Evolutionary conservation across 2,888 invertebrate genomes (phyloP).

Genomic region (Bimastos eiseni): DNA sequence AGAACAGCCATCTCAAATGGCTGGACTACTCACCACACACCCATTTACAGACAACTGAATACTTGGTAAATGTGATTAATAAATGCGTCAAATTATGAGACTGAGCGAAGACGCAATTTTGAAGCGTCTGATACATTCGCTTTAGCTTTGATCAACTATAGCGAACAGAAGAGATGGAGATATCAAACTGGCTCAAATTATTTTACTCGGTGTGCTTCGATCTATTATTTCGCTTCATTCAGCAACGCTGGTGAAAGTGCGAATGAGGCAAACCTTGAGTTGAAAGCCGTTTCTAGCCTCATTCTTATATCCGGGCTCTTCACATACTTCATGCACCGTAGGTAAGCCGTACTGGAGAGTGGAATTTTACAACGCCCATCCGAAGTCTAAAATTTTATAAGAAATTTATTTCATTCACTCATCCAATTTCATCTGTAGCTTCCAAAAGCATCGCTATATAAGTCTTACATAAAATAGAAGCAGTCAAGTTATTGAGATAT

Average conservation of each 20-base stretch:
- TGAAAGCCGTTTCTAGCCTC: slow-evolving; percentile 62
- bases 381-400: slow-evolving; percentile 17
- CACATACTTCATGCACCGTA: slow-evolving; percentile 64
- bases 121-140: too few relatives aligned
- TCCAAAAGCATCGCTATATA: background rate
- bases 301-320: slow-evolving; percentile 61
- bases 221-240: background rate
- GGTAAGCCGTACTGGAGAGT: slow-evolving; percentile 65
- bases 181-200: too few relatives aligned
- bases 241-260: background rate
- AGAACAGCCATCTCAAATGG: too few relatives aligned
- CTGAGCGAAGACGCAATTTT: too few relatives aligned
- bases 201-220: background rate
- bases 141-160: too few relatives aligned
- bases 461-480: background rate
- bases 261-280: slow-evolving; percentile 56
- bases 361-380: slow-evolving; percentile 61
- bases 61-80: too few relatives aligned
- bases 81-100: too few relatives aligned
- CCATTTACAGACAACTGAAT: too few relatives aligned
- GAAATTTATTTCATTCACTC: background rate
- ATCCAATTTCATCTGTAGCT: background rate
- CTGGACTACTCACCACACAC: too few relatives aligned
- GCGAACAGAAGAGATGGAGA: too few relatives aligned
- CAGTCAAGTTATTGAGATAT: background rate